Conservation (phyloP, 1,140 invertebrate genomes). For the Nebria ingens region DNA sequence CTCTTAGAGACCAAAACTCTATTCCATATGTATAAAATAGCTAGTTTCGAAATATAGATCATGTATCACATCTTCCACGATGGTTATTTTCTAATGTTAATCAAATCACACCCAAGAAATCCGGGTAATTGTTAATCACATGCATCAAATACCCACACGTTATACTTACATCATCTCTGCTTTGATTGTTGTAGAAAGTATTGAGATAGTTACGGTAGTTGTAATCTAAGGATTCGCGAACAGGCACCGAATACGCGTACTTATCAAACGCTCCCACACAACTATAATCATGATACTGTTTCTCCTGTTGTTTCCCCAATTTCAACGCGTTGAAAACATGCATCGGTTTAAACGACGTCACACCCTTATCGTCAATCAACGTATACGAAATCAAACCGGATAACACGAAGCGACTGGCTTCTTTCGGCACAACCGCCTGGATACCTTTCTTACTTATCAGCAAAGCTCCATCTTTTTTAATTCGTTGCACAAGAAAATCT, state of each 20-base stretch:
- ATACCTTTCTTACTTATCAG: constrained; percentile 64
- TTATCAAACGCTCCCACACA: constrained; percentile 25
- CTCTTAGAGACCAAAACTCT: too few relatives aligned
- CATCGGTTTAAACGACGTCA: constrained; percentile 64
- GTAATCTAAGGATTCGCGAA: background rate
- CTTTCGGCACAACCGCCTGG: constrained; percentile 66
- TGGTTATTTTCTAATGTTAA: too few relatives aligned
- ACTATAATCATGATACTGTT: constrained; percentile 40
- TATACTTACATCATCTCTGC: constrained; percentile 3
- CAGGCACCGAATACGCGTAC: constrained; percentile 1
- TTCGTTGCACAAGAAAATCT: constrained; percentile 55
- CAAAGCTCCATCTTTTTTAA: constrained; percentile 45
- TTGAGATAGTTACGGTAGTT: constrained; percentile 1
- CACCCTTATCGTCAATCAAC: constrained; percentile 63
- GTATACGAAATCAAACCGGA: constrained; percentile 66
- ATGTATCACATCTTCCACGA: too few relatives aligned
- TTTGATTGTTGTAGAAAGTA: constrained; percentile 1
- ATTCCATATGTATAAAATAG: too few relatives aligned
- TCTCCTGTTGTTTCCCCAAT: constrained; percentile 48
- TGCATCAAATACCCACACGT: too few relatives aligned
- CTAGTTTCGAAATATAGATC: too few relatives aligned
- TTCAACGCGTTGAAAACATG: constrained; percentile 60
- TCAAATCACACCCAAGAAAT: too few relatives aligned
- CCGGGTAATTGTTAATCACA: too few relatives aligned
- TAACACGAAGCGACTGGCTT: constrained; percentile 58